Evolutionary conservation across 2,797 vertebrate genomes (phyloP), one percentile per base, ranked within the genome.

Genomic region (Paramormyrops hopkinsi): DNA sequence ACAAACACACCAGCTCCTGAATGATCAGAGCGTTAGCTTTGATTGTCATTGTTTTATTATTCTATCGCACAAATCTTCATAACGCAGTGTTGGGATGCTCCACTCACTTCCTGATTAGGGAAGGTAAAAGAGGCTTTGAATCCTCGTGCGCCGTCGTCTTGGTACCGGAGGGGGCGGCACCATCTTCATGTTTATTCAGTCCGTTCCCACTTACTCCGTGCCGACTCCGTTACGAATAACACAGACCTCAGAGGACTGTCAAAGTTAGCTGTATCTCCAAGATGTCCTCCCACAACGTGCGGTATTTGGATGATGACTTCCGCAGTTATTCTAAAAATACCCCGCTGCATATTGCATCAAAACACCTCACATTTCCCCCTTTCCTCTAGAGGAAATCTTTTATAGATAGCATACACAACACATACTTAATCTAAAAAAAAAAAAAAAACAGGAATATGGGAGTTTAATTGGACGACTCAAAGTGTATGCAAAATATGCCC

Each of bases 341-440:
- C 83, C 44, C 8, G 91, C 93, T 94, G 95, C 93, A 94, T 90
- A 90, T 91, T 25, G 90, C 91, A 92, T 93, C 91, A 92, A 93
- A 93, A 93, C 89, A 90, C 92, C 92, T 92, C 91, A 93, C 88
- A 91, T 89, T 93, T 51, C 44, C 44, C 9, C 46, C 19, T 84
- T 84, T 84, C 46, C n/a, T 22, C 37, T 82, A 44, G 37, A 82
- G 76, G 41, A 44, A 82, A 22, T 82, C 17, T n/a, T 79, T 82
- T 46, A 82, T 82, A 82, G 41, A 17, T 44, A 3, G 41, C 37
- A 46, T 46, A 82, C 44, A 82, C 41, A 46, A 46, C 44, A 46
- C 41, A 76, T 73, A 73, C 29, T 33, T 37, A 12, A 17, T 37
- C 14, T 19, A 5, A 9, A n/a, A 3, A 19, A 62, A 22, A 65